Base-by-base conservation (phyloP, 1,140 invertebrate genomes). In the Papilio dardanus region DNA sequence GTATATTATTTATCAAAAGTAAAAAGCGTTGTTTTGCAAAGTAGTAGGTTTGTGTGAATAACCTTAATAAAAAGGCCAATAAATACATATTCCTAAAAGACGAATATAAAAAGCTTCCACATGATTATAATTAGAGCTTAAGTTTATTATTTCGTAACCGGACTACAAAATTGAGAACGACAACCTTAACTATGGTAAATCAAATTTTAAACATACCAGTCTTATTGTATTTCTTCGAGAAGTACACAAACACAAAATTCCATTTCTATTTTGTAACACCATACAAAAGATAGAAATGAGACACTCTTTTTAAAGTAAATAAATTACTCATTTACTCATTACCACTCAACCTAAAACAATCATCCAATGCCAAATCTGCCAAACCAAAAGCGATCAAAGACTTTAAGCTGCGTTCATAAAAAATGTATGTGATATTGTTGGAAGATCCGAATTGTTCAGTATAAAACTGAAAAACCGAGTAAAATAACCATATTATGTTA, bases 271-370 rank as follows among this genome's bases (percentile, higher is more conserved):
- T 37, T 24, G 35, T 37, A 14, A 40, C 16, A 69, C 33, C 35
- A 8, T 71, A 42, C 12, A 46, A 71, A 30, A 42, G 21, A 71
- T 50, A 71, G 5, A 28, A 12, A 46, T 31, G 10, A 42, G 37
- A 46, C 6, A 37, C 5, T 42, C 12, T n/a, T 2, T 3, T 69
- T 71, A 71, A 71, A 46, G 68, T 71, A 71, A 71, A 71, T 71
- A 71, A 71, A 71, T 71, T 71, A 71, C 12, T 71, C 68, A 71
- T 71, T 71, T 35, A 68, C n/a, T 19, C 62, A 66, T 46, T 28
- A 58, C 21, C 54, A 58, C 24, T 58, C 54, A 58, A 58, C 54
- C 54, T 28, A 58, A 58, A 58, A 58, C 54, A 58, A 58, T 58
- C 21, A 58, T 28, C 54, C 54, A 58, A 58, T 58, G 54, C 54